These are phyloP conservation scores for Gallinago nigripennis DNA, from an alignment of 2,797 vertebrate species.

Conservation along the genomic window DNA sequence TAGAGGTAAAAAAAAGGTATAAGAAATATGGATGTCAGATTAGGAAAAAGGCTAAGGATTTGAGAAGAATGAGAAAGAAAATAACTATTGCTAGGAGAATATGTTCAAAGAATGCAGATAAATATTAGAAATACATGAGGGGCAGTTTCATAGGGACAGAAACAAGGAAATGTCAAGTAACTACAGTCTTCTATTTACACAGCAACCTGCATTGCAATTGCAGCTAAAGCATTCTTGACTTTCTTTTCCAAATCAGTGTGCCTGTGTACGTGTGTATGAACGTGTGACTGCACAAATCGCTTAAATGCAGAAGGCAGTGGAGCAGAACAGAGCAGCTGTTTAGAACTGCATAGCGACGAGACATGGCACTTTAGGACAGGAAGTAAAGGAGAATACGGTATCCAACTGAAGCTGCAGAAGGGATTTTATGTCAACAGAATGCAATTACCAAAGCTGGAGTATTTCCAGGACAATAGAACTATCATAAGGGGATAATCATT, in stretches of 20 bases:
- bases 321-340: constrained; percentile 50
- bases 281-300: neutral
- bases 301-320: constrained; percentile 20
- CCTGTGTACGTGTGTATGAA: neutral
- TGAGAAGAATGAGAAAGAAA: neutral
- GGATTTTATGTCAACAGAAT: constrained; percentile 60
- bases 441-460: constrained; percentile 46
- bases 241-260: constrained; percentile 2
- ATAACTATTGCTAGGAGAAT: neutral
- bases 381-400: constrained; percentile 26
- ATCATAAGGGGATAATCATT: constrained; percentile 46
- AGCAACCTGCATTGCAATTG: neutral
- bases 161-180: neutral
- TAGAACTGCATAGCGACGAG: constrained; percentile 5
- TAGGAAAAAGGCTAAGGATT: neutral
- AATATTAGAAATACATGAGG: neutral
- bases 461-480: constrained; percentile 55
- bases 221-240: neutral
- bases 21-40: neutral
- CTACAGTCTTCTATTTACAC: neutral
- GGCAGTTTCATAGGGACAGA: neutral
- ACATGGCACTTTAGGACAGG: constrained; percentile 36
- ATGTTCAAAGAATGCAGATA: neutral
- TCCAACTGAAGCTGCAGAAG: constrained; percentile 43
- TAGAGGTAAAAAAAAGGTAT: neutral